Evolutionary conservation across 2,797 vertebrate genomes (phyloP).

Genomic region (Centroberyx gerrardi): DNA sequence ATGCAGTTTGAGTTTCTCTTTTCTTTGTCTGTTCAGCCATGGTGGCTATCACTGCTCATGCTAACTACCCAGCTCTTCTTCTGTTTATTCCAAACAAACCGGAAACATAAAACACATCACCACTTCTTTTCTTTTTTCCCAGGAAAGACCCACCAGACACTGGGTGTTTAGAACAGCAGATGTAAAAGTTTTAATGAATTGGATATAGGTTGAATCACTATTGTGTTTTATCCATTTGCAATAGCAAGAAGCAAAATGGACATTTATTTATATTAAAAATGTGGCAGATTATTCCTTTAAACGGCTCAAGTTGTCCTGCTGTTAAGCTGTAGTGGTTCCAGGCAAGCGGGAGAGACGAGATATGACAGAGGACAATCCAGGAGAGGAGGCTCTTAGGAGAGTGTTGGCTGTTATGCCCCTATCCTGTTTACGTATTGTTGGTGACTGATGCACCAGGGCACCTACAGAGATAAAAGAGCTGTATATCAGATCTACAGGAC

Average conservation of each 20-base stretch:
- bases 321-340: background rate
- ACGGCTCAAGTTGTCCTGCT: background rate
- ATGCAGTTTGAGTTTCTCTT: too few species aligned
- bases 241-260: too few species aligned
- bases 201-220: too few species aligned
- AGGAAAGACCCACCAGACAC: too few species aligned
- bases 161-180: too few species aligned
- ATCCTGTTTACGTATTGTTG: constrained; percentile 33
- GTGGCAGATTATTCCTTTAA: background rate
- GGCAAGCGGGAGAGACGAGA: background rate
- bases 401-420: constrained; percentile 16
- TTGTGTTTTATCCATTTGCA: too few species aligned
- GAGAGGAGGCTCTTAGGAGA: background rate
- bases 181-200: too few species aligned
- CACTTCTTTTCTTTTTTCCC: too few species aligned
- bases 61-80: too few species aligned
- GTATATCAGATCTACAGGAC: background rate
- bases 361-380: background rate
- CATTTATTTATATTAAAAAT: background rate
- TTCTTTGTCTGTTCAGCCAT: too few species aligned
- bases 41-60: too few species aligned
- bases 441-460: constrained; percentile 24
- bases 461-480: constrained; percentile 44
- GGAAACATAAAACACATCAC: background rate
- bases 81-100: background rate